These are phyloP conservation scores for Porites evermanni DNA, from an alignment of 92 coral and sea anemone species.

Conservation along the genomic window DNA sequence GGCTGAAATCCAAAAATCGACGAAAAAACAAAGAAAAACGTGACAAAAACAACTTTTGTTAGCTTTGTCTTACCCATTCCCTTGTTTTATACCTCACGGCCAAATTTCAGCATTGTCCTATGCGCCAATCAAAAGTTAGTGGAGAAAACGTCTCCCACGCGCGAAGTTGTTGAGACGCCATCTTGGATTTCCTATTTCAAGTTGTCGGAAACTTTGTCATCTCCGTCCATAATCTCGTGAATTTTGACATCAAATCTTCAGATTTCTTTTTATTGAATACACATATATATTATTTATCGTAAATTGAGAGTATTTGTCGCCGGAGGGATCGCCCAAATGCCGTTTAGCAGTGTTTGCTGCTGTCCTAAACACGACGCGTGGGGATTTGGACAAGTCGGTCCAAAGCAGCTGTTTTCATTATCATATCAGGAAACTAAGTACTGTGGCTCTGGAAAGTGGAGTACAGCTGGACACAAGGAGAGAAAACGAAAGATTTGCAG, in stretches of 20 bases:
- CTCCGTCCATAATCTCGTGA: no score
- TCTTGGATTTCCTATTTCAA: no score
- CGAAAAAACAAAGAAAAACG: neutral
- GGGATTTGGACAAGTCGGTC: no score
- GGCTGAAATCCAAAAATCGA: slow-evolving; percentile 13
- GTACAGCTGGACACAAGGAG: slow-evolving; percentile 26
- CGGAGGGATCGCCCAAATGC: no score
- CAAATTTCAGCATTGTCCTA: slow-evolving; percentile 15
- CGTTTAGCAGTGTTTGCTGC: no score
- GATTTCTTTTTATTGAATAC: no score
- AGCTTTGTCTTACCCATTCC: neutral
- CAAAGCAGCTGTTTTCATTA: neutral
- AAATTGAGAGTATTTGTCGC: no score
- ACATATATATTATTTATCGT: neutral
- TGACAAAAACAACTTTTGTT: neutral
- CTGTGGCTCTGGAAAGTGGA: slow-evolving; percentile 21
- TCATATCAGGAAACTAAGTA: slow-evolving; percentile 16
- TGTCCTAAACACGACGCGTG: no score
- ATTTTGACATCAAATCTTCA: no score
- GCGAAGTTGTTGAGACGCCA: no score
- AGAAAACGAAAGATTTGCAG: slow-evolving; percentile 28
- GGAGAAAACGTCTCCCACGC: no score
- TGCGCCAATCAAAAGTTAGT: slow-evolving; percentile 26
- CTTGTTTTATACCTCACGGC: slow-evolving; percentile 10
- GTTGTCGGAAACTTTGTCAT: no score